Evolutionary conservation across 2,113 vertebrate species (phyloP).

Genomic region (Lagopus leucura): DNA sequence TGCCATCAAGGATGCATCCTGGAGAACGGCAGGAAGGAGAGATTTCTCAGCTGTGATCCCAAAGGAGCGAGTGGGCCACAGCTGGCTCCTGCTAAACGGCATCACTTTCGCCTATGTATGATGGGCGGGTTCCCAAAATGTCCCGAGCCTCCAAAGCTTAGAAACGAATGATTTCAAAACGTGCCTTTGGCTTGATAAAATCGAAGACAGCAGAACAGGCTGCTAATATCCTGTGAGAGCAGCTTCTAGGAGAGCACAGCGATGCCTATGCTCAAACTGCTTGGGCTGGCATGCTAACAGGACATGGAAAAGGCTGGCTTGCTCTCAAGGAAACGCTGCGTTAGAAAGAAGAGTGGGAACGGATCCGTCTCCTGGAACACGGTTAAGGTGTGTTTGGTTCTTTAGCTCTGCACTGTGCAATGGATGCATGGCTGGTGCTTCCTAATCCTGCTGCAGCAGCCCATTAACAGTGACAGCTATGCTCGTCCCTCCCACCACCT

Average conservation of each 20-base stretch:
- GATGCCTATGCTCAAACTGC: neutral
- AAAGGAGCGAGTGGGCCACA: neutral
- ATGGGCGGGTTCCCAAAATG: neutral
- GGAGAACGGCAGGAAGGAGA: neutral
- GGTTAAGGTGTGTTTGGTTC: neutral
- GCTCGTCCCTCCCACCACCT: neutral
- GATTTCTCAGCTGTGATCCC: neutral
- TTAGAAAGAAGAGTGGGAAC: neutral
- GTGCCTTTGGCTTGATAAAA: neutral
- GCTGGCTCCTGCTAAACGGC: neutral
- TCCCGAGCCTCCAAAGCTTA: fast-evolving
- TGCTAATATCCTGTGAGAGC: neutral
- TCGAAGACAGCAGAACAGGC: neutral
- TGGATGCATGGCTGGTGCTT: neutral
- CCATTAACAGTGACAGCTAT: neutral
- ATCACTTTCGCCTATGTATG: neutral
- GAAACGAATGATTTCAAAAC: neutral
- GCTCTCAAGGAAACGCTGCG: neutral
- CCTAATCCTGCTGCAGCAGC: neutral
- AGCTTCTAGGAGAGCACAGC: neutral
- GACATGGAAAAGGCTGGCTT: neutral
- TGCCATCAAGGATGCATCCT: neutral
- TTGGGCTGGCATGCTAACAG: neutral
- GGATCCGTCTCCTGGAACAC: neutral
- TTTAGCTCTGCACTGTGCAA: neutral